Base-by-base conservation (phyloP, 2,888 invertebrate species). In the Tachina grossa region DNA sequence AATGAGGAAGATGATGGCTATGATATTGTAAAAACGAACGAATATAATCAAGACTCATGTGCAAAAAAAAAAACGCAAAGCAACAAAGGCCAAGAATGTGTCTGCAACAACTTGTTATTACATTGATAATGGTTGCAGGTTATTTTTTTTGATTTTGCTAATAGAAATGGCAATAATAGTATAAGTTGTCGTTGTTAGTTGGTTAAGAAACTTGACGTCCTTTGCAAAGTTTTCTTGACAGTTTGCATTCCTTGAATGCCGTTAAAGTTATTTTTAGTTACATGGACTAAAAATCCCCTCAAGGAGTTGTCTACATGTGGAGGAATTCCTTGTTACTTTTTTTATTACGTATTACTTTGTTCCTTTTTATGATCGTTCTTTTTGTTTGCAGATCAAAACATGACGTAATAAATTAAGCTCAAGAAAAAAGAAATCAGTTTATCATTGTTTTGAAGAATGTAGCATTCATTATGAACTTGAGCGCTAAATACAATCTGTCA, bases 261-360 rank as follows among this genome's bases (percentile, higher is more conserved):
- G 85, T 85, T 85, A 85, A 85, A 80, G 75, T 63, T 85, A 83
- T 85, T 66, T 83, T 80, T 85, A 83, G 83, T 22, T 16, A 49
- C 63, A 53, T 72, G 45, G 45, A 39, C 55, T 75, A 43, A 69
- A 63, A 76, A 66, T 11, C 76, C n/a, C 49, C 51, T 78, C 55
- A 47, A 57, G 43, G 61, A 66, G 13, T 79, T 75, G 49, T 63
- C 57, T 6, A 31, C 31, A 31, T 65, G 74, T 3, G 10, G 59
- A 80, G 71, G 72, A 84, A 80, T 84, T 81, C 61, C 72, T 81
- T 5, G 41, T 47, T 78, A 5, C 41, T 55, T 63, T 63, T 31
- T 11, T 49, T 59, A 16, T 11, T 47, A 19, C 19, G 43, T 31
- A 51, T 19, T 19, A 47, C 43, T 41, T 55, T 39, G 22, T 75